phyloP scores from a whole-genome alignment of 2,888 invertebrate species.

The Yponomeuta evonymella region DNA sequence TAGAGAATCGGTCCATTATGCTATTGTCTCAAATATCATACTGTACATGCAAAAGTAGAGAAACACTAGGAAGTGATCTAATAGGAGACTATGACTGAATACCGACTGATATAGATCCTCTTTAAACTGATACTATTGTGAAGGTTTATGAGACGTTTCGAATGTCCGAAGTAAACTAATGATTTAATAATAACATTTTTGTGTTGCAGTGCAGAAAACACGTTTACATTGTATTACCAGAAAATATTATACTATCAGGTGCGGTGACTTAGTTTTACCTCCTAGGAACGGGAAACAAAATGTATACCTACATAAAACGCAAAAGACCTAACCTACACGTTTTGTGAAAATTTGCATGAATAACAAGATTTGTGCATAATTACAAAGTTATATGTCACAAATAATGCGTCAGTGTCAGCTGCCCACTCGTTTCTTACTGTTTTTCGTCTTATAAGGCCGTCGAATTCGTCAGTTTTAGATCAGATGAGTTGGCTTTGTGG shows the following conservation, averaged over 20 bases:
- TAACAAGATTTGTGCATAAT: background rate
- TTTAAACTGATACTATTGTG: too few relatives aligned
- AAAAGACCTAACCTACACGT: background rate
- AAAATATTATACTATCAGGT: too few relatives aligned
- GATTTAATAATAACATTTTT: too few relatives aligned
- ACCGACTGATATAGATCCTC: too few relatives aligned
- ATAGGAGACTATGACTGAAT: too few relatives aligned
- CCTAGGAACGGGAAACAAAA: background rate
- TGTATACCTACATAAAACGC: too few relatives aligned
- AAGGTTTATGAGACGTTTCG: too few relatives aligned
- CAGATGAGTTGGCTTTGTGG: background rate
- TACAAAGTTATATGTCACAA: background rate
- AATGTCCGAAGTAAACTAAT: too few relatives aligned
- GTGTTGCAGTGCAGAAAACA: too few relatives aligned
- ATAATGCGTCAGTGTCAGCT: background rate
- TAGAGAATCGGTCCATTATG: background rate
- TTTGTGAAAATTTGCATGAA: background rate
- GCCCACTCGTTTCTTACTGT: background rate
- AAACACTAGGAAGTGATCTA: too few relatives aligned
- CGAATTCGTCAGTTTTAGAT: background rate
- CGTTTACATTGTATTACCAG: too few relatives aligned
- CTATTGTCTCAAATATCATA: background rate
- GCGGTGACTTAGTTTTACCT: too few relatives aligned
- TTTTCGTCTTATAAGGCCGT: background rate
- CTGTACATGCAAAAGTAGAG: background rate